Base-by-base conservation (phyloP, 2,888 invertebrate species). In the Entomobrya multifasciata region DNA sequence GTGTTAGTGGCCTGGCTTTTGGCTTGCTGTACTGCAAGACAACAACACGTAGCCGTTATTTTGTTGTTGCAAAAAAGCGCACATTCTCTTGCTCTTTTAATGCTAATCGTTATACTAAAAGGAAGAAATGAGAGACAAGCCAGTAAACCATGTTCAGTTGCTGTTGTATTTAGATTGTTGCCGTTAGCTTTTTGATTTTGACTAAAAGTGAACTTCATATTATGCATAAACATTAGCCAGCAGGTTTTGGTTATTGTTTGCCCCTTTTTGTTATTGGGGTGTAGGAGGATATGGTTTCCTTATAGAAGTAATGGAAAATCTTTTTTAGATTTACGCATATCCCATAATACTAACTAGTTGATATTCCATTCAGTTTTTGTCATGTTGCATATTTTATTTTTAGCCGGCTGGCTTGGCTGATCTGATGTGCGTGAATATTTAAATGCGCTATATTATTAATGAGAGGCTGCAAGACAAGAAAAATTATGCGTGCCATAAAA, bases 191-290 rank as follows among this genome's bases (percentile, higher is more conserved):
- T 6, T n/a, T n/a, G n/a, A n/a, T n/a, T n/a, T n/a, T n/a, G n/a
- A n/a, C n/a, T n/a, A n/a, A n/a, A n/a, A n/a, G n/a, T 17, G 52
- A n/a, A 52, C 52, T 20, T n/a, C 13, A 17, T 30, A 27, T 30
- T n/a, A 62, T 62, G 62, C 62, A 62, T 62, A 62, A 62, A 62
- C 62, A 57, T 57, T 30, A n/a, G n/a, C n/a, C n/a, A n/a, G n/a
- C n/a, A 62, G 62, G 62, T 62, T 62, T 27, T 27, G 30, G 30
- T 25, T 57, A 57, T 57, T 57, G 57, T 57, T 25, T 57, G 57
- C 25, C 11, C 17, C 25, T 57, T 57, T 6, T 25, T 57, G 57
- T 57, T 57, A 1, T 57, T 57, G 57, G 2, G n/a, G 3, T 57
- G n/a, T 13, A 5, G 22, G 57, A 13, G 57, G 62, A n/a, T 27